Percentiles rank a stretch among this genome's conserved stretches.
phyloP scores from a whole-genome alignment of 2,113 vertebrate species.

The Scopus umbretta region DNA sequence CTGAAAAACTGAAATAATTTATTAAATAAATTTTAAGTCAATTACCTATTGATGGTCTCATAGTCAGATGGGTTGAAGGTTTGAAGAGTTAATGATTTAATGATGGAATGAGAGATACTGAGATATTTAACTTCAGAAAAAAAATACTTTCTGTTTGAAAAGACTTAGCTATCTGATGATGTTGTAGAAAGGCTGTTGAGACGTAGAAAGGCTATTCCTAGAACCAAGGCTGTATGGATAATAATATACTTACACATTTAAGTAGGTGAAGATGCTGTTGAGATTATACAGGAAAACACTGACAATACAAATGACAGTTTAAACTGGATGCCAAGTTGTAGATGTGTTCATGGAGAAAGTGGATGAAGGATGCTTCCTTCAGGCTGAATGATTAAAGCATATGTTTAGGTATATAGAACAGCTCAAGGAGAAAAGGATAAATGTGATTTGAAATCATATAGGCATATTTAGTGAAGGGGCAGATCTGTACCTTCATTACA shows the following conservation, averaged over 20 bases:
- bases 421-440: background rate
- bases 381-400: background rate
- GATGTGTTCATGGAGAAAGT: background rate
- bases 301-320: conserved; percentile 6
- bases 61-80: background rate
- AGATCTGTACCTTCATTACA: background rate
- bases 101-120: background rate
- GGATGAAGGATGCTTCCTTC: background rate
- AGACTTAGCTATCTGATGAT: background rate
- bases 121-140: background rate
- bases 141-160: background rate
- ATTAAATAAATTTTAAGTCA: background rate
- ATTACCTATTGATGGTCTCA: background rate
- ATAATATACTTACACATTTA: conserved; percentile 2
- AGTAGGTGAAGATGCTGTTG: background rate
- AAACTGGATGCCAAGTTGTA: background rate
- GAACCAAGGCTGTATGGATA: background rate
- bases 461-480: background rate
- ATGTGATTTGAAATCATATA: background rate
- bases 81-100: background rate
- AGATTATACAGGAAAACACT: background rate
- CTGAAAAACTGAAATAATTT: background rate
- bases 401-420: background rate
- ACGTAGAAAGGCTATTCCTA: conserved; percentile 17
- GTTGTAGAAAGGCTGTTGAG: background rate